Conservation (phyloP, 2,797 vertebrate genomes). For the Liasis olivaceus region DNA sequence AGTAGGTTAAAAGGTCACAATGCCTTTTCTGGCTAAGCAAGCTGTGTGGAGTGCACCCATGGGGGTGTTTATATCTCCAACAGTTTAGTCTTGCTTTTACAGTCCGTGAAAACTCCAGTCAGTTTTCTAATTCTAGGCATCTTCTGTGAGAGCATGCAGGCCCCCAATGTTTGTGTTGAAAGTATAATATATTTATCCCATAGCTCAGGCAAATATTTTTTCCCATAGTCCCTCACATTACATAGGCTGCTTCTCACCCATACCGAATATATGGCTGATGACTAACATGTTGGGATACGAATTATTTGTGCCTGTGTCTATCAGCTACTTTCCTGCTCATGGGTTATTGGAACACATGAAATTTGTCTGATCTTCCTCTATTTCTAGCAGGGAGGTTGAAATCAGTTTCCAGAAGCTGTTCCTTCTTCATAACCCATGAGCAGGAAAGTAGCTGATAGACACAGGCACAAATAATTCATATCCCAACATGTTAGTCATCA, state of each 20-base stretch:
- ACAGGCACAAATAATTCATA: background rate
- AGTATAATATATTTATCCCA: background rate
- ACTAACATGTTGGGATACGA: background rate
- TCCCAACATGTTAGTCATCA: background rate
- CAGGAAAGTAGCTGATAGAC: background rate
- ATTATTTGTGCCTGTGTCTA: background rate
- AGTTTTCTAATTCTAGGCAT: background rate
- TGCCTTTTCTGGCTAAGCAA: background rate
- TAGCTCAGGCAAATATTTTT: background rate
- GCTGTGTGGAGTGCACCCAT: background rate
- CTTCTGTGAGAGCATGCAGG: background rate
- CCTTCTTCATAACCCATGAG: background rate
- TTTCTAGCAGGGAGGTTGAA: no score
- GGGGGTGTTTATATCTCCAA: background rate
- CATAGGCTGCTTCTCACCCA: background rate
- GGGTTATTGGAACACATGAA: no score
- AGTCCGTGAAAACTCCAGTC: background rate
- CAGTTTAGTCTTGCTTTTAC: background rate
- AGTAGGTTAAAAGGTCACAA: slow-evolving; percentile 22
- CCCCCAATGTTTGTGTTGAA: background rate
- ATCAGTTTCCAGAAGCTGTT: no score
- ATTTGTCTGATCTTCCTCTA: no score
- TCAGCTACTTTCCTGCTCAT: background rate
- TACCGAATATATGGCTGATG: background rate
- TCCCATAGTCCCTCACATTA: background rate